These are phyloP conservation scores for Oriolus oriolus DNA, from an alignment of 2,113 vertebrate genomes.

Conservation along the genomic window DNA sequence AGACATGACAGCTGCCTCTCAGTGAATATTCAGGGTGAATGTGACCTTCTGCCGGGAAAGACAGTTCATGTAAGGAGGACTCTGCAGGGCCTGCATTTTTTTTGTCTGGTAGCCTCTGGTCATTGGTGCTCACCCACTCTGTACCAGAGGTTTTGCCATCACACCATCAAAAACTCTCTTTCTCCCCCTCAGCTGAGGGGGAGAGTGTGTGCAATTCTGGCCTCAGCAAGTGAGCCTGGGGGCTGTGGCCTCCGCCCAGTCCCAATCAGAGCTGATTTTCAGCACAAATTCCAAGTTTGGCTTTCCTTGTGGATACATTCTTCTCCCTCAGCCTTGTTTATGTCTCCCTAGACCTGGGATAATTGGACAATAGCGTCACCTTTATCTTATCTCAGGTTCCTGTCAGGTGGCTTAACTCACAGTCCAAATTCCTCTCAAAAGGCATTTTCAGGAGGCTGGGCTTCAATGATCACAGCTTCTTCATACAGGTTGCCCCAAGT, in stretches of 20 bases:
- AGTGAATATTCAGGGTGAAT: background rate
- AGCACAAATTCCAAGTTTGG: background rate
- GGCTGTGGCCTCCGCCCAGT: fast-evolving
- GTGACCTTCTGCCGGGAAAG: background rate
- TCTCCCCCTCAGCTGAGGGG: fast-evolving
- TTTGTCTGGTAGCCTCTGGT: background rate
- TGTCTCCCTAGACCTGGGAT: background rate
- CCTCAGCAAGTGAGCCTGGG: background rate
- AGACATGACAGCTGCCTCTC: background rate
- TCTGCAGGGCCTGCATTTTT: background rate
- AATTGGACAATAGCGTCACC: background rate
- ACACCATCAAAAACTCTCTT: fast-evolving
- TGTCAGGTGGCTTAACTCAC: background rate
- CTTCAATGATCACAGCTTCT: background rate
- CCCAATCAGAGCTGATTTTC: background rate
- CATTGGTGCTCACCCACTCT: background rate
- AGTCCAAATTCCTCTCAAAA: background rate
- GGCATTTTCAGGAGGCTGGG: background rate
- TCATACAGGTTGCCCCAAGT: background rate
- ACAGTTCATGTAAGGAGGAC: background rate
- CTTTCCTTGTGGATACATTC: background rate
- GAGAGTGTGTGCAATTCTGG: too few species aligned
- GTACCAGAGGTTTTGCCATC: background rate
- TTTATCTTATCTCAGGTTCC: background rate
- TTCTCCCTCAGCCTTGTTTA: too few species aligned